phyloP scores from a whole-genome alignment of 2,888 invertebrate species.

The Tenthredo livida region DNA sequence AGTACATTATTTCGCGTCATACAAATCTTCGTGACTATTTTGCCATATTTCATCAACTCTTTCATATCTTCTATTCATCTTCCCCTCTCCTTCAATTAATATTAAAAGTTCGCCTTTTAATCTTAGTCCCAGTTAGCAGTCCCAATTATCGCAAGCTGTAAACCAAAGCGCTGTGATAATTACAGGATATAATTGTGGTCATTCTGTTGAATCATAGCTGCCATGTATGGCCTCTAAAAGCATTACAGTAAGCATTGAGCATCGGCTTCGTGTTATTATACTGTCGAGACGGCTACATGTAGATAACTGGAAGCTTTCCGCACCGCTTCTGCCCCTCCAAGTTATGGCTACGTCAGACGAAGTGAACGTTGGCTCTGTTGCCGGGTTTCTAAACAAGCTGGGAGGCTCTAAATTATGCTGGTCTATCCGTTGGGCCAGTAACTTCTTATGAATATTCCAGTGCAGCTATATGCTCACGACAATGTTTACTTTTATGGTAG shows the following conservation, averaged over 20 bases:
- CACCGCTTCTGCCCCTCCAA: neutral
- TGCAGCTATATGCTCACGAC: neutral
- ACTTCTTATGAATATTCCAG: neutral
- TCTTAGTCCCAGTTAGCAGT: neutral
- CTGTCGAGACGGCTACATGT: constrained; percentile 14
- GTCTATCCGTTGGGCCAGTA: neutral
- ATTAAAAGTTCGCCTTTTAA: neutral
- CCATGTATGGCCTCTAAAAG: neutral
- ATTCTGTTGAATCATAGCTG: neutral
- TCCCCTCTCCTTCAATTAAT: neutral
- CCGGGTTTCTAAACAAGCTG: constrained; percentile 16
- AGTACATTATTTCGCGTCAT: neutral
- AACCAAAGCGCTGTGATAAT: neutral
- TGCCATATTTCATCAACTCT: neutral
- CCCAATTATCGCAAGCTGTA: constrained; percentile 6
- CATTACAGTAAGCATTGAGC: neutral
- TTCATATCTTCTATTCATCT: neutral
- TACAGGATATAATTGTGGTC: neutral
- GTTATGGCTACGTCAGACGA: neutral
- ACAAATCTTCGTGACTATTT: neutral
- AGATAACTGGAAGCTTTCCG: constrained; percentile 44
- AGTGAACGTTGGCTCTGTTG: constrained; percentile 4
- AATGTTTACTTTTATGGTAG: neutral
- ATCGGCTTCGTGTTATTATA: neutral
- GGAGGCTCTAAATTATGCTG: neutral